Evolutionary conservation across 92 coral and sea anemone species (phyloP), one percentile per base, ranked within the genome.

Genomic region (Isaurus tuberculatus): DNA sequence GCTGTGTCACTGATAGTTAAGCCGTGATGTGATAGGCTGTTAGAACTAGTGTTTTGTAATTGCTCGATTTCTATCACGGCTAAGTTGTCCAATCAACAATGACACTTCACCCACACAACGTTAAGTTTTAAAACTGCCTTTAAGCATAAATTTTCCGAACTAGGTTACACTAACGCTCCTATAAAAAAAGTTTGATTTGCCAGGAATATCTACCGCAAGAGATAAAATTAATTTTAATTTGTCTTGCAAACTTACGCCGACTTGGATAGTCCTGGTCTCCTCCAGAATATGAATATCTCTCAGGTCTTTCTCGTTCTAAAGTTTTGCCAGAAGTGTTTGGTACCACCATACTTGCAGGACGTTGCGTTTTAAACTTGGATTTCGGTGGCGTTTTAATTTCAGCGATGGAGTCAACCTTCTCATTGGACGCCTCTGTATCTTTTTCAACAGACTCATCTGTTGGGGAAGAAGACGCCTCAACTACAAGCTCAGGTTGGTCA

Each of bases 261-360:
- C 84, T 84, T 32, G 86, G 66, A 20, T 81, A 84, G 7, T 91
- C 90, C 34, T 91, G 71, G 43, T 93, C 98, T 48, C 98, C 98
- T 0, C 93, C 98, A 70, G 91, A 95, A 66, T 89, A 93, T 5
- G 98, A 93, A 33, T 91, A 93, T 67, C 94, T 86, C 27, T 82
- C 91, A 10, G 88, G 91, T 19, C 87, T 87, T 83, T 86, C 83
- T 44, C 94, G 94, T 23, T 81, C 86, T 20, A 87, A 32, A 42
- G 69, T 74, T 22, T 49, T 82, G 17, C 81, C 92, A 49, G 42
- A 57, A 19, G 33, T 82, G 53, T 89, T 94, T 11, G 92, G 81
- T 1, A 88, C 91, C 48, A 85, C 89, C 94, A 93, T 89, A 27
- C 95, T 93, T n/a, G 77, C 88, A 2, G 98, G 98, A 10, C 84